These are phyloP conservation scores for Neria commutata DNA, from an alignment of 2,888 invertebrate species.

Conservation along the genomic window DNA sequence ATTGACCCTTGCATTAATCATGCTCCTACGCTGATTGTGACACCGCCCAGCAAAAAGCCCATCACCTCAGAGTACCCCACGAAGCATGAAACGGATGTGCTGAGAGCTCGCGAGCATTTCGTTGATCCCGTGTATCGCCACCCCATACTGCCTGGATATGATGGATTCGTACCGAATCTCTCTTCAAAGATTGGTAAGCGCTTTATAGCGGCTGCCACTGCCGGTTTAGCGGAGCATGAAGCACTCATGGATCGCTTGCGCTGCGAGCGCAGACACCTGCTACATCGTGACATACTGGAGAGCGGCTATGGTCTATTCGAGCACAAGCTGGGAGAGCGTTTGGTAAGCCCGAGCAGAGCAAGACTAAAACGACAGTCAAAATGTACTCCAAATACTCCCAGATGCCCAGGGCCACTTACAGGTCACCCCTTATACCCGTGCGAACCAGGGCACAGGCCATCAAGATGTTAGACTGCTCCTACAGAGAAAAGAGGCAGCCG, in stretches of 20 bases:
- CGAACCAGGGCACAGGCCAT: conserved; percentile 73
- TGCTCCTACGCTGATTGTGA: conserved; percentile 72
- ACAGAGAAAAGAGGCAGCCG: conserved; percentile 58
- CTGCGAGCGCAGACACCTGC: conserved; percentile 59
- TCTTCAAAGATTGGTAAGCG: conserved; percentile 74
- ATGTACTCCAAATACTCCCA: conserved; percentile 46
- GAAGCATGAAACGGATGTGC: conserved; percentile 70
- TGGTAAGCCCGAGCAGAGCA: conserved; percentile 35
- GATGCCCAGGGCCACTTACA: conserved; percentile 73
- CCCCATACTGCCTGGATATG: conserved; percentile 77
- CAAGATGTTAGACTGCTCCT: conserved; percentile 67
- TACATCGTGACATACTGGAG: conserved; percentile 49
- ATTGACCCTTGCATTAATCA: conserved; percentile 76
- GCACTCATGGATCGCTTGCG: conserved; percentile 67
- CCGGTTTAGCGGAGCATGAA: conserved; percentile 76
- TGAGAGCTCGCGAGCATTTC: conserved; percentile 69
- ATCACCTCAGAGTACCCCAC: conserved; percentile 67
- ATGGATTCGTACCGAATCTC: conserved; percentile 70
- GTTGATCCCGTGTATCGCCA: conserved; percentile 75
- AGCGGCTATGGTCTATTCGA: conserved; percentile 45
- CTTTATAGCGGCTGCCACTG: conserved; percentile 74
- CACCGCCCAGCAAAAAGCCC: conserved; percentile 60
- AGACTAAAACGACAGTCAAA: background rate
- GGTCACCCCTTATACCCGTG: conserved; percentile 72
- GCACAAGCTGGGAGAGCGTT: conserved; percentile 51